A percentile compares a stretch with the other conserved stretches of the same genome.
These are phyloP conservation scores for Hirundichthys speculiger DNA, from an alignment of 2,113 vertebrate species.

Conservation along the genomic window DNA sequence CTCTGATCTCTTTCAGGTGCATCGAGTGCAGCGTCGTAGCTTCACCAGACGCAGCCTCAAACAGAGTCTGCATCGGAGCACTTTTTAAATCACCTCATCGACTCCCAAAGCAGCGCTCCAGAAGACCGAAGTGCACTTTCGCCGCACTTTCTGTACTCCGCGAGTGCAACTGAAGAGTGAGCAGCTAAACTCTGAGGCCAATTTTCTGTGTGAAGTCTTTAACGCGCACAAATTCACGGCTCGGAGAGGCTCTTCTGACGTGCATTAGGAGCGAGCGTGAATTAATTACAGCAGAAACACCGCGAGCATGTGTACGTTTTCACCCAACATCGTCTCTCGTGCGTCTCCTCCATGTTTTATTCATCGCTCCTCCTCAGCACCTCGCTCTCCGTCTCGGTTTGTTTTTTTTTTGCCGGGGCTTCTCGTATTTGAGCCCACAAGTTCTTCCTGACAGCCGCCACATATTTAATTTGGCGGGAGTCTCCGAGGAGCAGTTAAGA, in stretches of 20 bases:
- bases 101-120: constrained; percentile 26
- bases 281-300: constrained; percentile 15
- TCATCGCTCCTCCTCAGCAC: not conserved
- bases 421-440: not conserved
- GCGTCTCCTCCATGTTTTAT: constrained; percentile 13
- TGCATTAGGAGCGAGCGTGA: constrained; percentile 34
- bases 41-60: not conserved
- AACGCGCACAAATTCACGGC: not conserved
- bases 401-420: not conserved
- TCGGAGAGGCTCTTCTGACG: constrained; percentile 27
- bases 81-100: constrained; percentile 25
- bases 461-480: constrained; percentile 39
- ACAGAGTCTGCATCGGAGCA: no score
- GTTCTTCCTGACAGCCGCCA: constrained; percentile 20
- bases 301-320: constrained; percentile 4
- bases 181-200: constrained; percentile 20
- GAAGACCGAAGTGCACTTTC: constrained; percentile 40
- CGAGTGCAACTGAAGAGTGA: constrained; percentile 19
- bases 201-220: constrained; percentile 52
- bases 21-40: no score
- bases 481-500: constrained; percentile 35
- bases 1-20: no score
- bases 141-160: constrained; percentile 21
- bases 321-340: not conserved
- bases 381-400: not conserved